Base-by-base conservation (phyloP, 1,140 invertebrate species). In the Cardiocondyla obscurior region DNA sequence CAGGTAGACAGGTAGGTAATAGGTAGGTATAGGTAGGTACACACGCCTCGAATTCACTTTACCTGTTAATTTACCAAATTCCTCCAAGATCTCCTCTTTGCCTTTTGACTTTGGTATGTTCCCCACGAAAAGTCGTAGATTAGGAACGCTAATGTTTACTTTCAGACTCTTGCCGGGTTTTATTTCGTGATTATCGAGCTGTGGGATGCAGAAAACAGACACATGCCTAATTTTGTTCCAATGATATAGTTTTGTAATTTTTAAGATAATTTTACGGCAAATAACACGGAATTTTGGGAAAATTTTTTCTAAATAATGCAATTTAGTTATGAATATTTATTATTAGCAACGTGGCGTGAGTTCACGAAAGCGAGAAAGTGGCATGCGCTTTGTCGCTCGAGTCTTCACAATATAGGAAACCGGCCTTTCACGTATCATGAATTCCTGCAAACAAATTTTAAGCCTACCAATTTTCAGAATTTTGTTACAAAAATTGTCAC, bases 31-130 rank as follows among this genome's bases (percentile, higher is more conserved):
- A 93, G 92, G 92, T 93, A 93, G 91, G 92, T 93, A 93, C 94
- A 94, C 94, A 94, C 94, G 93, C 94, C 94, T 96, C 95, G 95
- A 95, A 95, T 95, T 95, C 95, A 96, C 96, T 96, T 98, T 98
- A 99, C 98, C 98, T 99, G 98, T 98, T 96, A 98, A 97, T 98
- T 99, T 99, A 97, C 97, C 97, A 97, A 99, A 99, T 97, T 99
- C 99, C 96, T 99, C 98, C 96, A 98, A 97, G 96, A 99, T 99
- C 97, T 99, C 98, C 96, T 99, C 98, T 98, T 98, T 99, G 96
- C 98, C 97, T 97, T 99, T 99, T 96, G 98, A 99, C 97, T 99
- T 99, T 96, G 99, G 99, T 97, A 99, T 99, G 97, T 99, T 99
- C 96, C 99, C 99, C 96, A 99, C 98, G 97, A 99, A 99, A 96